A percentile compares a stretch with the other conserved stretches of the same genome.
phyloP scores from a whole-genome alignment of 2,888 invertebrate genomes.

The Ophonus ardosiacus region DNA sequence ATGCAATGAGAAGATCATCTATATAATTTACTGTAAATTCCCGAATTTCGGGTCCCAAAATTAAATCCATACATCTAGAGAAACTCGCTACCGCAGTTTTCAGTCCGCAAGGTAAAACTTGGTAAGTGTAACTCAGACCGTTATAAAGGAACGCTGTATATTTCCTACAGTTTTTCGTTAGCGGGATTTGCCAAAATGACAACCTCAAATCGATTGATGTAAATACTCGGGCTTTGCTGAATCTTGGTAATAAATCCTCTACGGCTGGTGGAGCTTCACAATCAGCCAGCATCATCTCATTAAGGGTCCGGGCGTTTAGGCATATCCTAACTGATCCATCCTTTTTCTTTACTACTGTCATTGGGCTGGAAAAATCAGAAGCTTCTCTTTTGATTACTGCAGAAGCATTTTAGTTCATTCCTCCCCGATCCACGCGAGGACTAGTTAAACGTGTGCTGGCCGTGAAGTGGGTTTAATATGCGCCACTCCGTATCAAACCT shows the following conservation, averaged over 20 bases:
- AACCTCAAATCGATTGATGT: constrained; percentile 57
- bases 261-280: constrained; percentile 66
- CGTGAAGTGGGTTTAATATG: too few relatives aligned
- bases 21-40: constrained; percentile 67
- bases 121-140: constrained; percentile 68
- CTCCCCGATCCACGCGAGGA: constrained; percentile 55
- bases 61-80: constrained; percentile 66
- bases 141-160: constrained; percentile 68
- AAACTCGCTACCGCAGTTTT: constrained; percentile 67
- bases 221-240: constrained; percentile 41
- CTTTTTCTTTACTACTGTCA: constrained; percentile 69
- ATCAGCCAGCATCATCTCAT: constrained; percentile 69
- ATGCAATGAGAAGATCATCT: constrained; percentile 70
- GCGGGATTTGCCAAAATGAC: constrained; percentile 68
- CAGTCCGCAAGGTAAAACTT: constrained; percentile 65
- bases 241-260: constrained; percentile 65
- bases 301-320: constrained; percentile 70
- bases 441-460: constrained; percentile 62
- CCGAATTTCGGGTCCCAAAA: constrained; percentile 67
- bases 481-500: too few relatives aligned
- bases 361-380: constrained; percentile 70
- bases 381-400: too few relatives aligned
- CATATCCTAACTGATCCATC: constrained; percentile 70
- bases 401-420: too few relatives aligned
- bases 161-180: constrained; percentile 65